These are phyloP conservation scores for Antheraea pernyi DNA, from an alignment of 1,140 invertebrate species.

Conservation along the genomic window DNA sequence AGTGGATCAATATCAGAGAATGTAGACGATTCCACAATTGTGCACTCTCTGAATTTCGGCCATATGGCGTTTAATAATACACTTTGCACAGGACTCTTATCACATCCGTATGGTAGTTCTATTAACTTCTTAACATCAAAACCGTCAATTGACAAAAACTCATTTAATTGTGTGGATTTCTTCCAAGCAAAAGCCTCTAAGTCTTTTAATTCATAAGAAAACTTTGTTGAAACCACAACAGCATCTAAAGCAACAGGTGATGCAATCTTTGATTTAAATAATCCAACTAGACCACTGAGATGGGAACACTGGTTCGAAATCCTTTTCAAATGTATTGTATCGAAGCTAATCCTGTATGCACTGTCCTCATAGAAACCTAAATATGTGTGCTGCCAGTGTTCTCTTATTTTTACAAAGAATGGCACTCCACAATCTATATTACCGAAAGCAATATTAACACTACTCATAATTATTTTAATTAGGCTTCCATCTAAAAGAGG, in stretches of 20 bases:
- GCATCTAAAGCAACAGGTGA: slow-evolving; percentile 82
- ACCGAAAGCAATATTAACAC: slow-evolving; percentile 89
- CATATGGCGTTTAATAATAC: slow-evolving; percentile 92
- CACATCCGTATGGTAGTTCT: slow-evolving; percentile 91
- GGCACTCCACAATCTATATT: slow-evolving; percentile 91
- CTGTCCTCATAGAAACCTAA: slow-evolving; percentile 88
- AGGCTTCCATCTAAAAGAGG: slow-evolving; percentile 88
- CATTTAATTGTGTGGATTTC: slow-evolving; percentile 86
- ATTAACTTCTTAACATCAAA: slow-evolving; percentile 74
- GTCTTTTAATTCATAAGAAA: slow-evolving; percentile 87
- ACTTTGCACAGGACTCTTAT: slow-evolving; percentile 89
- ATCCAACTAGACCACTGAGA: slow-evolving; percentile 87
- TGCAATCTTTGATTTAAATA: slow-evolving; percentile 90
- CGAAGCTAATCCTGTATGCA: slow-evolving; percentile 88
- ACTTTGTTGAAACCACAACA: slow-evolving; percentile 88
- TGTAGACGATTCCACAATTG: slow-evolving; percentile 92
- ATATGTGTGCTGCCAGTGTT: slow-evolving; percentile 90
- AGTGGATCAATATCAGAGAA: slow-evolving; percentile 94
- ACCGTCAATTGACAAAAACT: slow-evolving; percentile 85
- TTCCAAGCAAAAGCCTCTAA: slow-evolving; percentile 81
- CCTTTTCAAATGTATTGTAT: slow-evolving; percentile 92
- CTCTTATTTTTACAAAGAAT: slow-evolving; percentile 92
- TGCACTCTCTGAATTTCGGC: slow-evolving; percentile 91
- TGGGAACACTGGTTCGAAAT: slow-evolving; percentile 91
- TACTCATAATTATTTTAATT: slow-evolving; percentile 92